These are phyloP conservation scores for Parnassius mnemosyne DNA, from an alignment of 2,888 invertebrate species.

Conservation along the genomic window DNA sequence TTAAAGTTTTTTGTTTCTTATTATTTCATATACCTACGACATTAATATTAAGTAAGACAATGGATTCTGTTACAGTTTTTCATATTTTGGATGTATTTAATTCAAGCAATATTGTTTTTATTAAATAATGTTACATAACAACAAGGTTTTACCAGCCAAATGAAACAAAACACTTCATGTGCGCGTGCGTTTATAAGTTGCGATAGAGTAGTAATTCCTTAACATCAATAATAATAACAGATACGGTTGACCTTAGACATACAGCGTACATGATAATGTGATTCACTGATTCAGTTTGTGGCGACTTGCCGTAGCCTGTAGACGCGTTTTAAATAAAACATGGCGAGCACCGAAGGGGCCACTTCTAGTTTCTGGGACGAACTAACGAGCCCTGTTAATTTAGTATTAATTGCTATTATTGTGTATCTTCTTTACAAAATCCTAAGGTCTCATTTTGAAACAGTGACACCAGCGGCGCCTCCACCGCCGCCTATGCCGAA, in stretches of 20 bases:
- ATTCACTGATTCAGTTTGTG: conserved; percentile 39
- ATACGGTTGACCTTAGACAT: conserved; percentile 39
- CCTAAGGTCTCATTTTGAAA: conserved; percentile 71
- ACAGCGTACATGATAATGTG: conserved; percentile 37
- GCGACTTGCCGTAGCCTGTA: conserved; percentile 32
- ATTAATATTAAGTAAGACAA: no score
- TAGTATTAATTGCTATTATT: conserved; percentile 62
- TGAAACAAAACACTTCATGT: no score
- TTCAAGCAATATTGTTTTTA: no score
- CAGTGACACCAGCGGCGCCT: conserved; percentile 54
- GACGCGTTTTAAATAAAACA: conserved; percentile 35
- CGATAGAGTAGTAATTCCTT: conserved; percentile 9
- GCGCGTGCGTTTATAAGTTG: background rate
- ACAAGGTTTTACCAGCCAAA: no score
- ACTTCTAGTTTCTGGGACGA: conserved; percentile 66
- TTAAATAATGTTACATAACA: no score
- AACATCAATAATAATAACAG: conserved; percentile 29
- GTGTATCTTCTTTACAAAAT: conserved; percentile 83
- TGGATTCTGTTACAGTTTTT: no score
- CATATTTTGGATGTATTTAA: no score
- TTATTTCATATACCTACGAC: no score
- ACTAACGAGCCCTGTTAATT: conserved; percentile 66
- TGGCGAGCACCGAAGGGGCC: conserved; percentile 44
- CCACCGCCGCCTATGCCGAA: conserved; percentile 85
- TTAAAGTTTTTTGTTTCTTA: no score